Base-by-base conservation (phyloP, 2,797 vertebrate species). In the Epinephelus awoara region DNA sequence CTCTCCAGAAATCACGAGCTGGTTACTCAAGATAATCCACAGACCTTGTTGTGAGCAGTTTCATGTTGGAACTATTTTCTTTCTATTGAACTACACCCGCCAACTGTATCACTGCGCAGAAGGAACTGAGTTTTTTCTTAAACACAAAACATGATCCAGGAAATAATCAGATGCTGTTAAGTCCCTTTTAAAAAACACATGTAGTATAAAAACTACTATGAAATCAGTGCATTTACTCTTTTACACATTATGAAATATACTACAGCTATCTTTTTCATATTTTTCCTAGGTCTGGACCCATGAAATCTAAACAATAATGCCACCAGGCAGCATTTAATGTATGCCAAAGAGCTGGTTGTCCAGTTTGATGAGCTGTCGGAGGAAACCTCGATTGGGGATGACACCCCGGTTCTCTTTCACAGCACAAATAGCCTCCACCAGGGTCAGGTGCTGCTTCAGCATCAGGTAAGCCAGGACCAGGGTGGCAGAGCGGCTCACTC, bases 391-490 rank as follows among this genome's bases (percentile, higher is more conserved):
- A 88, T 98, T 99, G 29, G 98, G 97, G 72, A 96, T 95, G 84
- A 99, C 96, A 2, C 97, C 97, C 0, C 97, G 91, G 82, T 96
- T 96, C 11, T 98, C 96, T 90, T 98, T 99, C 71, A 99, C 97
- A 0, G 96, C 97, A 91, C 95, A 97, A 91, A 99, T 96, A 59
- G 98, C 97, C 86, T 99, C 97, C 50, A 98, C 97, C 0, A 98
- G 95, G 81, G 94, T 96, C 91, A 98, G 94, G 83, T 91, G 93
- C 78, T 99, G 97, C 83, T 95, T 97, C 88, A 99, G 95, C 97
- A 99, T 99, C 90, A 99, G 94, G 92, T 98, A 98, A 71, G 97
- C 97, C 82, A 99, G 94, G 69, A 98, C 97, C 90, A 98, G 85
- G 15, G 97, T 97, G 87, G 97, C 97, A 0, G 98, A 99, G 29